These are phyloP conservation scores for Isurus oxyrinchus DNA, from an alignment of 2,113 vertebrate species.

Conservation along the genomic window DNA sequence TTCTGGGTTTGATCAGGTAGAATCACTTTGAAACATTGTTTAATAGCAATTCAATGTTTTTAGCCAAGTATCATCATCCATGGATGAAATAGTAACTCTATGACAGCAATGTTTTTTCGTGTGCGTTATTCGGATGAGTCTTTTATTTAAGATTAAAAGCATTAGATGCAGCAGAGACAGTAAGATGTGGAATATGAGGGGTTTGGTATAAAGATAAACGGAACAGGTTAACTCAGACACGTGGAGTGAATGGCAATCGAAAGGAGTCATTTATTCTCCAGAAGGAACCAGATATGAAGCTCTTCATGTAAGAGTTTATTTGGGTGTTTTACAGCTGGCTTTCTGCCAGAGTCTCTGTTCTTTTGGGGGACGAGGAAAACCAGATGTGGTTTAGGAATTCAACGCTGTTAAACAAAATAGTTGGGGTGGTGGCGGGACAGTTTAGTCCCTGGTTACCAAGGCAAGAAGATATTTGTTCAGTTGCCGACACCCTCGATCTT, in stretches of 20 bases:
- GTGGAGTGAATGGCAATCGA: not conserved
- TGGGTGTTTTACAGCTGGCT: not conserved
- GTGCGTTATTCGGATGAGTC: no score
- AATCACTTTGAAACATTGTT: not conserved
- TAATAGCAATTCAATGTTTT: not conserved
- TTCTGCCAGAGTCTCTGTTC: not conserved
- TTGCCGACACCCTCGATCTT: not conserved
- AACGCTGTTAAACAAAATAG: not conserved
- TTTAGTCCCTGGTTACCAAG: not conserved
- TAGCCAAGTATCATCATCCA: not conserved
- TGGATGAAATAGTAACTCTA: not conserved
- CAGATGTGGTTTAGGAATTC: constrained; percentile 22
- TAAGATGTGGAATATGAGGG: not conserved
- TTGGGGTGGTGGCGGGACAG: not conserved
- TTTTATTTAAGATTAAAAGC: not conserved
- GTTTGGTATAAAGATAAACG: not conserved
- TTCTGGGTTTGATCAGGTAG: not conserved
- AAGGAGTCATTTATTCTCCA: not conserved
- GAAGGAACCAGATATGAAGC: not conserved
- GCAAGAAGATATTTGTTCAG: not conserved
- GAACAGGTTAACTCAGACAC: not conserved
- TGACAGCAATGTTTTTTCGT: not conserved
- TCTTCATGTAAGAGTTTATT: not conserved
- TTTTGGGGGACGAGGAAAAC: not conserved
- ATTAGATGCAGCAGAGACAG: not conserved